These are phyloP conservation scores for Climacteris rufus DNA, from an alignment of 2,113 vertebrate species.

Conservation along the genomic window DNA sequence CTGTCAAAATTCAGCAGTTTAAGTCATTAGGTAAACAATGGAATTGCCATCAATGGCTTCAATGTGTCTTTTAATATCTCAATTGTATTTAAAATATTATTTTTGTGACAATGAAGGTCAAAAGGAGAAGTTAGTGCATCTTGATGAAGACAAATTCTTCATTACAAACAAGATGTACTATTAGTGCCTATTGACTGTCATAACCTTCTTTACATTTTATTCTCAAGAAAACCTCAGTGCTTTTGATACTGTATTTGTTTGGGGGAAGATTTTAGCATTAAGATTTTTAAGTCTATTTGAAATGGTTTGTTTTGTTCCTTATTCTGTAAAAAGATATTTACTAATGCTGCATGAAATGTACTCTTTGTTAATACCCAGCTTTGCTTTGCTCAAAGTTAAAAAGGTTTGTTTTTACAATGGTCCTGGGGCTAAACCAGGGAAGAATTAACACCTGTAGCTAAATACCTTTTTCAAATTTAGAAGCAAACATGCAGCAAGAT, in stretches of 20 bases:
- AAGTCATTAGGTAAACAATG: not conserved
- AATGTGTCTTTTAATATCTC: not conserved
- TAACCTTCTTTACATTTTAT: not conserved
- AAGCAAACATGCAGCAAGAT: conserved; percentile 58
- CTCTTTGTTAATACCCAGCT: conserved; percentile 30
- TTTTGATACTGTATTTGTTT: not conserved
- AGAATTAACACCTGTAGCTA: conserved; percentile 68
- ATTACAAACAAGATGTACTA: not conserved
- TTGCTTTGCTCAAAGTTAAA: conserved; percentile 56
- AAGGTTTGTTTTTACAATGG: conserved; percentile 46
- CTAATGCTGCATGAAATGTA: not conserved
- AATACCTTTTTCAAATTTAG: conserved; percentile 59
- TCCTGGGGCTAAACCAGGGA: conserved; percentile 49
- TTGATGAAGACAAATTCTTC: not conserved
- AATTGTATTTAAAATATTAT: not conserved
- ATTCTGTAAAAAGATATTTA: not conserved
- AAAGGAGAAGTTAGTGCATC: not conserved
- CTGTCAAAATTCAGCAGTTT: not conserved
- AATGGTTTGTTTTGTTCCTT: not conserved
- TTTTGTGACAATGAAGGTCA: not conserved
- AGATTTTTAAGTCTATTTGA: not conserved
- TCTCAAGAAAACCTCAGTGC: not conserved
- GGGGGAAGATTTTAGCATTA: not conserved
- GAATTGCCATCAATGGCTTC: not conserved
- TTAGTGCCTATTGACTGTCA: not conserved